Evolutionary conservation across 2,888 invertebrate species (phyloP), one percentile per base, ranked within the genome.

Genomic region (Acanthopleura granulata): DNA sequence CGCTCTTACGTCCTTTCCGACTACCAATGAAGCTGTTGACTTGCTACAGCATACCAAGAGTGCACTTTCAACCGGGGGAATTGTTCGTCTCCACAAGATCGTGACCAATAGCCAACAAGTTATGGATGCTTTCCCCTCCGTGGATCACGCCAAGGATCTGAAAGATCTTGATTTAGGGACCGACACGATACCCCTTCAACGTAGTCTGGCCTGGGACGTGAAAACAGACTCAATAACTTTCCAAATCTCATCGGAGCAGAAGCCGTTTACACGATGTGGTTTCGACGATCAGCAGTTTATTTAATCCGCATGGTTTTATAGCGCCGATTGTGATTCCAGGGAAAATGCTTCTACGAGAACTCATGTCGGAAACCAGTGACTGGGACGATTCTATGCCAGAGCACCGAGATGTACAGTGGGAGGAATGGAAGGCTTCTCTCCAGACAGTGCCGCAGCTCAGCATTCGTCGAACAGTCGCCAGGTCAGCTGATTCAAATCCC

Each of bases 241-340:
- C n/a, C n/a, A n/a, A n/a, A n/a, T n/a, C n/a, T n/a, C n/a, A n/a
- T n/a, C n/a, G n/a, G n/a, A n/a, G 4, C 29, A 72, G 15, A 80
- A 77, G 57, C 76, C 79, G n/a, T 72, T 74, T 66, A 81, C 80
- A 15, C 71, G 76, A 27, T 72, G 79, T 15, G 79, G 81, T 22
- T 6, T 81, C 79, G 12, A 73, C 74, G 0, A 69, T 82, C 12
- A 80, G 79, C 70, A 78, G 80, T 50, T 30, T 51, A n/a, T n/a
- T n/a, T n/a, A n/a, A n/a, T n/a, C n/a, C n/a, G n/a, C n/a, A n/a
- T n/a, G n/a, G n/a, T n/a, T 80, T 82, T 72, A 72, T 77, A 15
- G 75, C 80, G 14, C 81, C 82, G n/a, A 72, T 81, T 0, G 51
- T 51, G 18, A 51, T 51, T 51, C 51, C 14, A 15, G 80, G 80